Evolutionary conservation across 2,113 vertebrate species (phyloP), one percentile per base, ranked within the genome.

Genomic region (Malurus elegans): DNA sequence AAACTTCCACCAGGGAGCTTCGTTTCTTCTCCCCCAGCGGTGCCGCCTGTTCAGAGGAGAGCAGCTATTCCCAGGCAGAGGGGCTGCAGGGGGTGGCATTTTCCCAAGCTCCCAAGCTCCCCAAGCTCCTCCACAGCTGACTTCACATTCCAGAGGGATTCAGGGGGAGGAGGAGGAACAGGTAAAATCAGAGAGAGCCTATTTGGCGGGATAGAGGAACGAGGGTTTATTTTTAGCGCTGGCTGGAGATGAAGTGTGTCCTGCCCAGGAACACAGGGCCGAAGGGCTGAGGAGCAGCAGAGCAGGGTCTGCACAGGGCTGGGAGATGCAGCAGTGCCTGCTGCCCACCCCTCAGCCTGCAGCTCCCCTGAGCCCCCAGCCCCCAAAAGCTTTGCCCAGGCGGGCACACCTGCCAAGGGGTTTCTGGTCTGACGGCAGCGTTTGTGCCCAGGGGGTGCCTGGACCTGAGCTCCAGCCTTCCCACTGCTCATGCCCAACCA

Each of bases 171-270:
- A 82, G 73, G 73, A 81, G 62, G 91, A 92, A 93, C 64, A 83
- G 79, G 93, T 90, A 95, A 94, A 97, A 97, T 96, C 97, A 73
- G 92, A 94, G 79, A 95, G 86, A 95, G 84, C 88, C 92, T 87
- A 84, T 93, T 88, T 95, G 90, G 90, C 0, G 53, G 93, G 94
- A 85, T 79, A 86, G 79, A 90, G 79, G 89, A 84, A 29, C 0
- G 3, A 26, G 84, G 60, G 25, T 95, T 96, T 96, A 96, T 96
- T 97, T 97, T 96, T 92, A 95, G 92, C 3, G 1, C 79, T 78
- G 90, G 81, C 86, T 95, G 80, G 54, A 91, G 84, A 71, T 96
- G 71, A 62, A 92, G 71, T 7, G 29, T 76, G 86, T 95, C 79
- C 84, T 94, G 87, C 87, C 78, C 82, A 50, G 82, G 66, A 26